These are phyloP conservation scores for Drosophila rufa DNA, from an alignment of 1,140 invertebrate species.

Conservation along the genomic window DNA sequence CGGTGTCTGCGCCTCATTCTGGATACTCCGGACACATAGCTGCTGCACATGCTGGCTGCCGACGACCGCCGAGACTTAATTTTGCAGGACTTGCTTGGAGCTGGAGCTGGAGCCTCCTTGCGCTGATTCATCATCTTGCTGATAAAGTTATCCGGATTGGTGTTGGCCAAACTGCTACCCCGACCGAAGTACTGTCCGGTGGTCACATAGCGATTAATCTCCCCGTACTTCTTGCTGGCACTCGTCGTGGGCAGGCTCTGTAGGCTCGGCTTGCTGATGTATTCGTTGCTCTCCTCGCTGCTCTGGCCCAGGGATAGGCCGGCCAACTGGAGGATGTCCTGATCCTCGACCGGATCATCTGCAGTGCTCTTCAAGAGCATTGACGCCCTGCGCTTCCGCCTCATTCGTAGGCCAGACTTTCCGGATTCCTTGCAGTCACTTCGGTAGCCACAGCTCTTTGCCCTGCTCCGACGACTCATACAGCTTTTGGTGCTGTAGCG, in stretches of 20 bases:
- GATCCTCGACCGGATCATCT: conserved; percentile 66
- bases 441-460: conserved; percentile 85
- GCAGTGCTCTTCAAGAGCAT: conserved; percentile 78
- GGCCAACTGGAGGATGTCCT: conserved; percentile 81
- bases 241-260: conserved; percentile 73
- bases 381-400: conserved; percentile 83
- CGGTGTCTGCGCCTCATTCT: conserved; percentile 66
- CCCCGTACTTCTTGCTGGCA: conserved; percentile 81
- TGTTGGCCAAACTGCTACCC: conserved; percentile 28
- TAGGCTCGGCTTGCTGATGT: conserved; percentile 77
- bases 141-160: conserved; percentile 58
- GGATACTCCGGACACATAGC: conserved; percentile 72
- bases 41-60: conserved; percentile 81
- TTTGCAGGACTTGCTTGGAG: conserved; percentile 61
- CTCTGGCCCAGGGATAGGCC: conserved; percentile 81
- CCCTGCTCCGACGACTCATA: conserved; percentile 86
- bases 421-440: conserved; percentile 77
- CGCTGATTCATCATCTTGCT: conserved; percentile 70
- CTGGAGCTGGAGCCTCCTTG: conserved; percentile 56
- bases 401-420: conserved; percentile 60
- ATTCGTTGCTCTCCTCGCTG: conserved; percentile 82
- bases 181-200: conserved; percentile 80
- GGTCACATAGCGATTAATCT: conserved; percentile 83
- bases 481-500: conserved; percentile 87
- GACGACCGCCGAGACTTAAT: conserved; percentile 81